Percentiles rank a stretch among this genome's conserved stretches.
These are phyloP conservation scores for Drosophila carrolli DNA, from an alignment of 1,140 invertebrate species.

Conservation along the genomic window DNA sequence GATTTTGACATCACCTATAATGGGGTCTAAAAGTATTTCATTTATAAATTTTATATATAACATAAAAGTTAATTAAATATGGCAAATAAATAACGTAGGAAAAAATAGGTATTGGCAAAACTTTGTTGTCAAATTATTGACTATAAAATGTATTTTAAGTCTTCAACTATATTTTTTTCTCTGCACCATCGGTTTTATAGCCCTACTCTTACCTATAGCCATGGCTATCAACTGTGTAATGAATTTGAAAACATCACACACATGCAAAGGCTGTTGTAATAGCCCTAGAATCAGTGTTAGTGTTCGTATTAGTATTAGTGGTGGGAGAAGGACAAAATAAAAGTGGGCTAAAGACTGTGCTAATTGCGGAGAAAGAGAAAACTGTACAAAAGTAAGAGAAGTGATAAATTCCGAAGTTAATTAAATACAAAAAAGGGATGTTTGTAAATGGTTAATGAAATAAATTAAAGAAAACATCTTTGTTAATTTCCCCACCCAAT, in stretches of 20 bases:
- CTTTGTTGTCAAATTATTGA: too few relatives aligned
- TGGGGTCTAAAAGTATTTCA: too few relatives aligned
- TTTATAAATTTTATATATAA: too few relatives aligned
- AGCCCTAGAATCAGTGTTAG: conserved; percentile 8
- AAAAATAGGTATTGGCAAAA: too few relatives aligned
- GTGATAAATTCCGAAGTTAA: background rate
- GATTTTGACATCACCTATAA: background rate
- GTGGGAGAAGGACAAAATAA: background rate
- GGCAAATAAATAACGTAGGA: too few relatives aligned
- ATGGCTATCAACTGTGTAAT: conserved; percentile 70
- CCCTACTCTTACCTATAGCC: conserved; percentile 26
- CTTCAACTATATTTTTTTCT: background rate
- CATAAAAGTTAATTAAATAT: too few relatives aligned
- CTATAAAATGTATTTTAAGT: too few relatives aligned
- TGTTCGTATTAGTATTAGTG: conserved; percentile 9
- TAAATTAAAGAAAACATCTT: background rate
- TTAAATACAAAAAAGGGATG: background rate
- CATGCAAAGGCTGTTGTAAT: conserved; percentile 44
- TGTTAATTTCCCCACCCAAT: too few relatives aligned
- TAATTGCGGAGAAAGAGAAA: conserved; percentile 5
- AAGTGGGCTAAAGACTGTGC: conserved; percentile 14
- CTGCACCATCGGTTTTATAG: conserved; percentile 13
- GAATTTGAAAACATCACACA: conserved; percentile 70
- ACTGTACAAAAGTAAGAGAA: background rate
- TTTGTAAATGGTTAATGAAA: background rate